Base-by-base conservation (phyloP, 2,113 vertebrate species). In the Engystomops pustulosus region DNA sequence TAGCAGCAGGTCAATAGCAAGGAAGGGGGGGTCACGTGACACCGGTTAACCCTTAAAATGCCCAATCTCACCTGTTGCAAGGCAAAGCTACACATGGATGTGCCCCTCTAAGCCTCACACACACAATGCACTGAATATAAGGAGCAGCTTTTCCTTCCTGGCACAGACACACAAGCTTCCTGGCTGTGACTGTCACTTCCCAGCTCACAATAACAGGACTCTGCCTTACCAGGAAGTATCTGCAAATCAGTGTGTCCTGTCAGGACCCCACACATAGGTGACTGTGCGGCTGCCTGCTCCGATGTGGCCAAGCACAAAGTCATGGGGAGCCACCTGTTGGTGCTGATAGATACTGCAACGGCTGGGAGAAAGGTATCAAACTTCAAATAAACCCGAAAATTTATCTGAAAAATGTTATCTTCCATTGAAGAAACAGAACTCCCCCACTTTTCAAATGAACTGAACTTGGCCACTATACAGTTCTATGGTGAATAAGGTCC, bases 201-300 rank as follows among this genome's bases (percentile, higher is more conserved):
- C 74, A 18, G 65, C 47, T 79, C 47, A 49, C 71, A 47, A 68
- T 27, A 65, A 68, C 82, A 81, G 11, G 55, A 47, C 41, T 65
- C 41, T 78, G 69, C 49, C 83, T 38, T 8, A 85, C 62, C 83
- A 78, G 74, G 83, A 79, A 85, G 62, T 84, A 36, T 53, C 25
- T 58, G 47, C 30, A 70, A 36, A 67, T 20, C 32, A 18, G 15
- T 25, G 60, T 12, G n/a, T 34, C 72, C 72, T 55, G 32, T 20
- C 55, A 83, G 83, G 83, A 78, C 83, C 83, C 83, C 25, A 10
- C 47, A 53, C 74, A 10, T 58, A 69, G 83, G 23, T 78, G 74
- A 32, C 83, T 4, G 3, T 1, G 5, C n/a, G 12, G 47, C 12
- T 85, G 83, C 83, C 83, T 85, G 83, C 62, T 79, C 47, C 0